These are phyloP conservation scores for Dicycla oo DNA, from an alignment of 2,888 invertebrate genomes.

Conservation along the genomic window DNA sequence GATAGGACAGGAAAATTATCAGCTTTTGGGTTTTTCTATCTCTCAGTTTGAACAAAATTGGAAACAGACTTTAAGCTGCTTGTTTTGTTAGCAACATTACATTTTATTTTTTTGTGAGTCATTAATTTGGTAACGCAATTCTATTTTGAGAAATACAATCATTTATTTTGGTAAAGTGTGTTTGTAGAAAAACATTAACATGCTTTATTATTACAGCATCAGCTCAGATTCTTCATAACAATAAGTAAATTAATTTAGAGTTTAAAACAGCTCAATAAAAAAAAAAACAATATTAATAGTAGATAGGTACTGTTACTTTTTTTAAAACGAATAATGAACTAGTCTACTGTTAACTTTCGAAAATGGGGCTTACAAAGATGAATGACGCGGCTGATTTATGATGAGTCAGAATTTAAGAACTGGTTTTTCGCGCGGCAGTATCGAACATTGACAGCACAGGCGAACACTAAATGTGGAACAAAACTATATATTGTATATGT, in stretches of 20 bases:
- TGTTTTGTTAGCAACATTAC: slow-evolving; percentile 1
- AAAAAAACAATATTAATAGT: background rate
- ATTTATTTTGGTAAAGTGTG: background rate
- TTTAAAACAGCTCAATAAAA: background rate
- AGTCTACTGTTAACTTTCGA: slow-evolving; percentile 39
- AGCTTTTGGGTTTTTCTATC: background rate
- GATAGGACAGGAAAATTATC: slow-evolving; percentile 2
- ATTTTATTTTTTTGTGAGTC: slow-evolving; percentile 20
- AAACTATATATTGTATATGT: slow-evolving; percentile 41
- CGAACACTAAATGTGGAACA: slow-evolving; percentile 75
- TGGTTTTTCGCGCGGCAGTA: slow-evolving; percentile 75
- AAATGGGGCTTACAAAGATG: slow-evolving; percentile 49
- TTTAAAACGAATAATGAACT: background rate
- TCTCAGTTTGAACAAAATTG: background rate
- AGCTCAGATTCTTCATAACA: background rate
- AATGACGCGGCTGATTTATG: slow-evolving; percentile 70
- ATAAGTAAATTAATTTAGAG: slow-evolving; percentile 6
- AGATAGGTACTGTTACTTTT: background rate
- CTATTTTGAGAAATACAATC: slow-evolving; percentile 22
- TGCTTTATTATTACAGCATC: background rate
- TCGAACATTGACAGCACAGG: slow-evolving; percentile 70
- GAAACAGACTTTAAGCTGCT: background rate
- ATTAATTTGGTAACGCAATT: slow-evolving; percentile 44
- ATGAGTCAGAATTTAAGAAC: slow-evolving; percentile 82
- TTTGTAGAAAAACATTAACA: slow-evolving; percentile 4